Percentiles rank a stretch among this genome's conserved stretches.
Conservation (phyloP, 2,797 vertebrate species). For the Spinibarbus caldwelli region DNA sequence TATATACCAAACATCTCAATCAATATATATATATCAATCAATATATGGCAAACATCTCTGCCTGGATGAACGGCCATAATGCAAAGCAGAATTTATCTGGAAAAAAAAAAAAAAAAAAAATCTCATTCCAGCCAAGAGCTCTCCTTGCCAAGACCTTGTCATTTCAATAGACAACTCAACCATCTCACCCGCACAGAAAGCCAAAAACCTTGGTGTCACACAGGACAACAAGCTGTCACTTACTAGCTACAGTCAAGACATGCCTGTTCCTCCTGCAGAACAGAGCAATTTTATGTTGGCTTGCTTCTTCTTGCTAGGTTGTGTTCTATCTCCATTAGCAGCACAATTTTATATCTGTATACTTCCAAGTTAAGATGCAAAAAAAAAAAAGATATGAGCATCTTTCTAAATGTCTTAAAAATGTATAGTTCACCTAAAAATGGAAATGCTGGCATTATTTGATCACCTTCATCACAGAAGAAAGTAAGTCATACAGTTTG, state of each 20-base stretch:
- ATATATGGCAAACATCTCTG: neutral
- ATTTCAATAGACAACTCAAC: conserved; percentile 32
- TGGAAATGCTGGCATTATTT: neutral
- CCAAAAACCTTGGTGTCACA: conserved; percentile 32
- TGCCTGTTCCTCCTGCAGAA: neutral
- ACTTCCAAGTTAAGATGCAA: too few species aligned
- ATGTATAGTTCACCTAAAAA: neutral
- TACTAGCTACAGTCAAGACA: conserved; percentile 12
- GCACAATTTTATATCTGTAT: too few species aligned
- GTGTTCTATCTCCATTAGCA: too few species aligned
- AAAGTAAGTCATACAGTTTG: neutral
- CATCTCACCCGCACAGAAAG: conserved; percentile 16
- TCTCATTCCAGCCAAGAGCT: neutral
- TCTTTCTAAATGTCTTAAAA: neutral
- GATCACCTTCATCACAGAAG: neutral
- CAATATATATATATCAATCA: too few species aligned
- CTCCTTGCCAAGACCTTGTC: conserved; percentile 20
- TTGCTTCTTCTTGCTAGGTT: neutral
- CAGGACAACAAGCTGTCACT: conserved; percentile 33
- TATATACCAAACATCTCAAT: too few species aligned
- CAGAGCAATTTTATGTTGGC: neutral
- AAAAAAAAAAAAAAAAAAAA: neutral
- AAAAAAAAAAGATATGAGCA: neutral
- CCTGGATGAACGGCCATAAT: neutral
- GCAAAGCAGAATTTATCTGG: too few species aligned